Percentiles rank a stretch among this genome's conserved stretches.
phyloP scores from a whole-genome alignment of 2,888 invertebrate species.

The Allygus modestus region DNA sequence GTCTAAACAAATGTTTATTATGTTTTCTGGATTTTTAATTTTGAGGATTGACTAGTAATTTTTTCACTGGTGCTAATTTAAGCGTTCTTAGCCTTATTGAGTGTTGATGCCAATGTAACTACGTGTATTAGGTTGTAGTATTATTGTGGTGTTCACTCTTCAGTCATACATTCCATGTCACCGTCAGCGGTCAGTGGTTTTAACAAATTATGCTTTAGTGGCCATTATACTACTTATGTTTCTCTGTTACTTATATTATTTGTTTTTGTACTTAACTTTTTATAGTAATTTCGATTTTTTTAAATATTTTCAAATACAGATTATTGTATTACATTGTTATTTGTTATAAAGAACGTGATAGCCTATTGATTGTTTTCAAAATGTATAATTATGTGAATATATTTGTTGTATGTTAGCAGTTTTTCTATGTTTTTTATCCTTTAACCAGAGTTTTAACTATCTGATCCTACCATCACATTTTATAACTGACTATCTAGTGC shows the following conservation, averaged over 20 bases:
- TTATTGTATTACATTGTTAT: not conserved
- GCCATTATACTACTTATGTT: constrained; percentile 2
- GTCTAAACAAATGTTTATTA: too few species aligned
- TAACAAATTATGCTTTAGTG: constrained; percentile 1
- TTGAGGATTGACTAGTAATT: not conserved
- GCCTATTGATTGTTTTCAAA: not conserved
- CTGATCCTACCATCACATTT: too few species aligned
- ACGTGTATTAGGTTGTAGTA: constrained; percentile 20
- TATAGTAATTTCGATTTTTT: not conserved
- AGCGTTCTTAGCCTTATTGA: not conserved
- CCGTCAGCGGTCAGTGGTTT: not conserved
- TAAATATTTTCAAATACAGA: not conserved
- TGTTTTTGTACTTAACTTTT: constrained; percentile 25
- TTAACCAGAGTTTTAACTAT: too few species aligned
- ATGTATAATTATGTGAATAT: constrained; percentile 30
- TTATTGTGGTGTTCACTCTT: constrained; percentile 18
- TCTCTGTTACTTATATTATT: not conserved
- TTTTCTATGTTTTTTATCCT: not conserved
- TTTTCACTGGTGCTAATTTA: constrained; percentile 4
- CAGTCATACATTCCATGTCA: constrained; percentile 20
- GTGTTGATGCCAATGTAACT: not conserved
- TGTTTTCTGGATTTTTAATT: too few species aligned
- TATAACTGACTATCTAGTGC: too few species aligned
- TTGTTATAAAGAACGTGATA: not conserved
- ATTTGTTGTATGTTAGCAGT: constrained; percentile 15